These are phyloP conservation scores for Pararge aegeria DNA, from an alignment of 1,140 invertebrate genomes.

Conservation along the genomic window DNA sequence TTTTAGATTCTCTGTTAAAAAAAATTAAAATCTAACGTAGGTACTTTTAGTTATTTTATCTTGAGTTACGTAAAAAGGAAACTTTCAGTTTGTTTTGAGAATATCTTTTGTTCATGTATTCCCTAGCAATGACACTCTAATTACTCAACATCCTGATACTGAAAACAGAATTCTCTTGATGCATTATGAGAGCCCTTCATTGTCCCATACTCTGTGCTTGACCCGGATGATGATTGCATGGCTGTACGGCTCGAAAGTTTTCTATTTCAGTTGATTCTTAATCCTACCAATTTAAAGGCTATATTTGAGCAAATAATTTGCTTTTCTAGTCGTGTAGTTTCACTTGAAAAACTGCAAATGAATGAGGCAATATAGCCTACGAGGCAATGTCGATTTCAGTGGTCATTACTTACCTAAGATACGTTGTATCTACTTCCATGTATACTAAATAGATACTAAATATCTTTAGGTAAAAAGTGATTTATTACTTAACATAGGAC, in stretches of 20 bases:
- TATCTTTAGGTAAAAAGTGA: too few species aligned
- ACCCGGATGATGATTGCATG: background rate
- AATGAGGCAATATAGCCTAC: background rate
- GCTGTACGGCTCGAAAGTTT: background rate
- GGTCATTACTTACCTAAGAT: background rate
- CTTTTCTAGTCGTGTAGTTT: background rate
- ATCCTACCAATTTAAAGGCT: background rate
- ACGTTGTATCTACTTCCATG: background rate
- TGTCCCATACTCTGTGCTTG: constrained; percentile 1
- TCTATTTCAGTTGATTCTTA: background rate
- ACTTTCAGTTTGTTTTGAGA: too few species aligned
- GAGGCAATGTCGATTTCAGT: background rate
- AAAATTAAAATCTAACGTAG: too few species aligned
- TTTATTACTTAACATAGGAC: too few species aligned
- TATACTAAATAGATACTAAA: too few species aligned
- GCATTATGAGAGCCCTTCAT: constrained; percentile 1
- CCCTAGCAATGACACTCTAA: too few species aligned
- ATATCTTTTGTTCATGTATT: too few species aligned
- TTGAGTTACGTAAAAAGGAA: too few species aligned
- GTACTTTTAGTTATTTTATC: too few species aligned
- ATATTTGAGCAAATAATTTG: background rate
- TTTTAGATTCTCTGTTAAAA: too few species aligned
- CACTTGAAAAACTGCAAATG: background rate
- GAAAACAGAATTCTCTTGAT: constrained; percentile 3
- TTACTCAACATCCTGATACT: constrained; percentile 1